These are phyloP conservation scores for Maccullochella peelii DNA, from an alignment of 2,113 vertebrate genomes.

Conservation along the genomic window DNA sequence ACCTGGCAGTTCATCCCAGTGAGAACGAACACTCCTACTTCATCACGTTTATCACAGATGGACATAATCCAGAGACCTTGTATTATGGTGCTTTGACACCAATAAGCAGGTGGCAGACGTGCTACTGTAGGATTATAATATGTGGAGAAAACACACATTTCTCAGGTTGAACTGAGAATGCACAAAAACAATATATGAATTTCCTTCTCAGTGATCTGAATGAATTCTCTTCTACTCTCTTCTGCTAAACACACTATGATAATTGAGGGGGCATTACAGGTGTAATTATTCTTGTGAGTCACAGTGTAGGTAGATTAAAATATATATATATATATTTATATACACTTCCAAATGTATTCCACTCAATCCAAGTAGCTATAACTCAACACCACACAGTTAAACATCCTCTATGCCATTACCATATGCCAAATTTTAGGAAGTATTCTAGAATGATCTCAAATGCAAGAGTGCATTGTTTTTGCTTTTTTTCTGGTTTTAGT, in stretches of 20 bases:
- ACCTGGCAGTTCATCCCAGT: slow-evolving; percentile 63
- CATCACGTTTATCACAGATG: slow-evolving; percentile 55
- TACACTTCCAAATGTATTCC: neutral
- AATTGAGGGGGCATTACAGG: neutral
- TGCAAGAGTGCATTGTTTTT: neutral
- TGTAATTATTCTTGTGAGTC: neutral
- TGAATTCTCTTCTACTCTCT: neutral
- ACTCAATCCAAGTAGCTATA: neutral
- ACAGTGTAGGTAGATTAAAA: neutral
- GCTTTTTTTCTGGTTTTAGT: neutral
- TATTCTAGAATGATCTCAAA: too few species aligned
- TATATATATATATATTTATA: neutral
- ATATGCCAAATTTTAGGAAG: too few species aligned
- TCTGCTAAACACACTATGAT: neutral
- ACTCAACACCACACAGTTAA: neutral
- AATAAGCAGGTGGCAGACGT: slow-evolving; percentile 57
- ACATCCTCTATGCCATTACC: too few species aligned
- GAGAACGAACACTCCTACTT: slow-evolving; percentile 56
- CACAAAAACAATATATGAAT: slow-evolving; percentile 12
- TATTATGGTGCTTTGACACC: slow-evolving; percentile 52
- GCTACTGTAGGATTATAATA: slow-evolving; percentile 36
- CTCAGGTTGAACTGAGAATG: slow-evolving; percentile 18
- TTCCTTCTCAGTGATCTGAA: neutral
- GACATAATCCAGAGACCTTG: slow-evolving; percentile 53
- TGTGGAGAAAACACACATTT: slow-evolving; percentile 31